Evolutionary conservation across 2,888 invertebrate species (phyloP), one percentile per base, ranked within the genome.

Genomic region (Lissocephala sabroskyi): DNA sequence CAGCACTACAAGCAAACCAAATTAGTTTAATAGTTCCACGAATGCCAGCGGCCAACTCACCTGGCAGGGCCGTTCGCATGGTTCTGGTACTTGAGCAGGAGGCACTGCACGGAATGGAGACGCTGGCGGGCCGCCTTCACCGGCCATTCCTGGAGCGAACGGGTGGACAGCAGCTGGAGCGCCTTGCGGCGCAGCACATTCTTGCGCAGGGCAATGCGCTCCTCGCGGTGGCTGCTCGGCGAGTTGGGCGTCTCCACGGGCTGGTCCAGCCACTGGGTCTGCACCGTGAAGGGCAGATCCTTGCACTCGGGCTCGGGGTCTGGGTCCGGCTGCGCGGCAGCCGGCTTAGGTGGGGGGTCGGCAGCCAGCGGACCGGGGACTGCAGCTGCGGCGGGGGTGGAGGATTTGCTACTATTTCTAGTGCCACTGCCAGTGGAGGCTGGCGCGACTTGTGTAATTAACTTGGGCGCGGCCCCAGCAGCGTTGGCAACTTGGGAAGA

Each of bases 171-270:
- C 49, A 82, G 46, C 54, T 85, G 85, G 39, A 82, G 56, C 5
- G 85, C 83, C 49, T 85, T 83, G 0, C 83, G 78, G 1, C 82
- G 71, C 35, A 85, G 51, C 37, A 79, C 49, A 10, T 73, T 75
- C 41, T 82, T 83, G 23, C 82, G 78, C 23, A 79, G 56, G 6
- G 80, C 80, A 56, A 85, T 83, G 30, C 84, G 79, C 54, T 84
- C 80, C 53, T 85, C 85, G 2, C 85, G 79, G 1, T 66, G 65
- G 26, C 70, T 62, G 44, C 64, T 62, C 1, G 56, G 48, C 33
- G 64, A 40, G 0, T 41, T 9, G 0, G 55, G 47, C 28, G 39
- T 5, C 11, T 60, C 52, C 14, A 55, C 14, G 0, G 30, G 17
- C 13, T 49, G 16, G 2, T 66, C 56, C 35, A 83, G 29, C 84